Evolutionary conservation across 2,888 invertebrate species (phyloP), one percentile per base, ranked within the genome.

Genomic region (Drosophila pseudotalamancana): DNA sequence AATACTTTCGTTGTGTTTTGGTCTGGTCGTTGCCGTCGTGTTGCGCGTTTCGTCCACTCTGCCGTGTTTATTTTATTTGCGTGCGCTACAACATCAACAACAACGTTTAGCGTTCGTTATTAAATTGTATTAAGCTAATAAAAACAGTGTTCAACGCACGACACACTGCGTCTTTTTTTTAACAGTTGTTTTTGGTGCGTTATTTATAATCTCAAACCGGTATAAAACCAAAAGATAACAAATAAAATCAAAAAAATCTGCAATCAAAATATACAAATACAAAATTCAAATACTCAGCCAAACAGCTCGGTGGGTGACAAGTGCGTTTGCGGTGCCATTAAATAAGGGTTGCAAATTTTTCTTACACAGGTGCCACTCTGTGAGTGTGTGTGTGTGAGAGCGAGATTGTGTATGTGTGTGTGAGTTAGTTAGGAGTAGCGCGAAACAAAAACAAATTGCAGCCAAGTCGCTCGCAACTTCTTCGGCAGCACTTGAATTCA

Each of bases 331-430:
- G 12, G 34, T 31, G 31, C 27, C 12, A 9, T 4, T 6, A 51
- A 60, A 50, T 71, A 74, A 39, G 73, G 73, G 73, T 74, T 74
- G 73, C 59, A 57, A 71, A 62, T 49, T 51, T 60, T 67, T 55
- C 35, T 40, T 11, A 37, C 37, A 54, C 70, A 73, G 74, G 61
- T 74, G 73, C 37, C 14, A 27, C 29, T 27, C 34, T 25, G 45
- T 14, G 51, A 6, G 14, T 11, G 35, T 12, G 35, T n/a, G 23
- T 6, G 23, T 39, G 21, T 23, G 21, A 11, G 35, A n/a, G 16
- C 0, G 18, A 5, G 35, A 12, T 3, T 23, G 12, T 23, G 39
- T 21, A 12, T 23, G 21, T 8, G n/a, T 23, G 21, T 40, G 45
- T 9, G 18, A 6, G 18, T 39, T 11, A 18, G 14, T 21, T 21